A percentile compares a stretch with the other conserved stretches of the same genome.
Conservation (phyloP, 2,888 invertebrate species). For the Noctua janthina region DNA sequence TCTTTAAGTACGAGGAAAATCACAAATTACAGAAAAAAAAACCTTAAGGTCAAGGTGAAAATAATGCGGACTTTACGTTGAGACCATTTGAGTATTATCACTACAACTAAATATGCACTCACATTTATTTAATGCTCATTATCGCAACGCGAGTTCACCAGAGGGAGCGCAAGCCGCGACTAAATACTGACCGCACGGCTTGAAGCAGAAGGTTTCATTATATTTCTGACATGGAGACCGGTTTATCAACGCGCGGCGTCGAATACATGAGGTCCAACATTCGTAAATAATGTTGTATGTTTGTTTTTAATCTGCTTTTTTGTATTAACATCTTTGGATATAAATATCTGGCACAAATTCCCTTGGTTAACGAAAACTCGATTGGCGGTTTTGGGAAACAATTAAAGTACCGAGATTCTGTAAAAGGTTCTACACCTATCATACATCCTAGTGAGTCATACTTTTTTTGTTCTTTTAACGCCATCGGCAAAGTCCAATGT, state of each 20-base stretch:
- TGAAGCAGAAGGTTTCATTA: conserved; percentile 64
- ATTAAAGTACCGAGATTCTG: conserved; percentile 5
- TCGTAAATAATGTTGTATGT: conserved; percentile 34
- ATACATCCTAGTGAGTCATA: conserved; percentile 47
- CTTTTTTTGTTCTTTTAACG: conserved; percentile 13
- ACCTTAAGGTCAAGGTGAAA: conserved; percentile 75
- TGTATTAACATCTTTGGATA: conserved; percentile 4
- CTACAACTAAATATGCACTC: conserved; percentile 56
- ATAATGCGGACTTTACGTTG: conserved; percentile 61
- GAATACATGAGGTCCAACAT: conserved; percentile 48
- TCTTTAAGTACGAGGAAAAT: conserved; percentile 79
- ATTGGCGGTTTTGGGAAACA: neutral
- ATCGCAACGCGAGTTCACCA: conserved; percentile 63
- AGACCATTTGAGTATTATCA: conserved; percentile 64
- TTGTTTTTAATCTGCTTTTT: conserved; percentile 37
- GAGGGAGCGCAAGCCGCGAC: conserved; percentile 67
- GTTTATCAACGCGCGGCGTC: conserved; percentile 69
- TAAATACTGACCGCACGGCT: conserved; percentile 59
- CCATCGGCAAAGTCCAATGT: neutral
- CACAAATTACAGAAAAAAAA: conserved; percentile 68
- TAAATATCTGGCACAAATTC: conserved; percentile 1
- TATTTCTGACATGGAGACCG: conserved; percentile 69
- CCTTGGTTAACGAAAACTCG: neutral
- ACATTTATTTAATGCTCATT: conserved; percentile 53
- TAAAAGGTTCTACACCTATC: conserved; percentile 51